These are phyloP conservation scores for Colostygia pectinataria DNA, from an alignment of 2,888 invertebrate species.

Conservation along the genomic window DNA sequence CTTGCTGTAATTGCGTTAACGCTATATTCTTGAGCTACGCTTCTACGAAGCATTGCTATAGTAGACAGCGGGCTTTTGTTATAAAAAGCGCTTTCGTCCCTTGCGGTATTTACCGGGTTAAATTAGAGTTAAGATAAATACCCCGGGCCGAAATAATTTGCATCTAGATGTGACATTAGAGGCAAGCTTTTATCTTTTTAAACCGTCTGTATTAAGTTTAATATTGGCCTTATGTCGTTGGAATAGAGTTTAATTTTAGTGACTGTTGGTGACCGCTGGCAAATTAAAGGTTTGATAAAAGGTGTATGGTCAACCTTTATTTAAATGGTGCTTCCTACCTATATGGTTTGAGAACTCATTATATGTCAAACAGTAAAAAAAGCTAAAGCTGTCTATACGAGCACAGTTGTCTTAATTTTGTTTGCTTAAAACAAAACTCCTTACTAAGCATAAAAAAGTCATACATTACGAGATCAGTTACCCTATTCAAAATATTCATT, in stretches of 20 bases:
- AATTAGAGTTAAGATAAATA: slow-evolving; percentile 79
- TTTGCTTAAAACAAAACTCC: too few relatives aligned
- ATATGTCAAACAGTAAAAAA: too few relatives aligned
- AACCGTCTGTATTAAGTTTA: slow-evolving; percentile 28
- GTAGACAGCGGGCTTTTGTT: slow-evolving; percentile 22
- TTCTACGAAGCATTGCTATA: too few relatives aligned
- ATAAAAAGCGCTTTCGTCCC: slow-evolving; percentile 47
- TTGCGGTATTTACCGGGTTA: slow-evolving; percentile 73
- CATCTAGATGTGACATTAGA: slow-evolving; percentile 81
- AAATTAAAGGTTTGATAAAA: slow-evolving; percentile 19
- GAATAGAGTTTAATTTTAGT: slow-evolving; percentile 19
- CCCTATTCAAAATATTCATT: too few relatives aligned
- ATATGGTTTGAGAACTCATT: too few relatives aligned
- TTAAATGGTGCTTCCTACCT: background rate
- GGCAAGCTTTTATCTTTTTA: slow-evolving; percentile 60
- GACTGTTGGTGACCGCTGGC: background rate
- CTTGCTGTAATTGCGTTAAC: too few relatives aligned
- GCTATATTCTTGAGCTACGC: too few relatives aligned
- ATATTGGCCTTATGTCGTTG: slow-evolving; percentile 23
- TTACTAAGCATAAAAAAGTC: too few relatives aligned
- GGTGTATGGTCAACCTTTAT: slow-evolving; percentile 8
- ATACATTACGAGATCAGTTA: too few relatives aligned
- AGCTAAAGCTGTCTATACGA: too few relatives aligned
- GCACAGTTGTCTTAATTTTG: too few relatives aligned
- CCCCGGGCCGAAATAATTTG: slow-evolving; percentile 74